Percentiles rank a stretch among this genome's conserved stretches.
phyloP scores from a whole-genome alignment of 2,113 vertebrate species.

The Lepisosteus oculatus region DNA sequence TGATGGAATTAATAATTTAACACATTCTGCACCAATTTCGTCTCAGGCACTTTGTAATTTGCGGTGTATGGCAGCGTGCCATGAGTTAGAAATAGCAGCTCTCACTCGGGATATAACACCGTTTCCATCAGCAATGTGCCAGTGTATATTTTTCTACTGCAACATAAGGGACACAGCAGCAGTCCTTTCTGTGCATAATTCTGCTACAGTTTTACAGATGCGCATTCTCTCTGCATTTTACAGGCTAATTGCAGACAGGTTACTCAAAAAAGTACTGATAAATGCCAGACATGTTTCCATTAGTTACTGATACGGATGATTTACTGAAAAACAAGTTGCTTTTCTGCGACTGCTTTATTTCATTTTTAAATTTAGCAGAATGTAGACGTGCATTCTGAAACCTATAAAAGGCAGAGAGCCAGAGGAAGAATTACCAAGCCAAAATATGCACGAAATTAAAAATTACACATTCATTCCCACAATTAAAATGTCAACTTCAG shows the following conservation, averaged over 20 bases:
- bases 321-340: too few relatives aligned
- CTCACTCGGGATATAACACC: neutral
- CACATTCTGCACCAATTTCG: neutral
- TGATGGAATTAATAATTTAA: neutral
- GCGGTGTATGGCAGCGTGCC: neutral
- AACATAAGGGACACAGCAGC: neutral
- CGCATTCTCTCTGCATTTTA: neutral
- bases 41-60: conserved; percentile 27
- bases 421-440: too few relatives aligned
- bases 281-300: neutral
- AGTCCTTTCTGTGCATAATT: neutral
- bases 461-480: too few relatives aligned
- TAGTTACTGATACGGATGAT: neutral
- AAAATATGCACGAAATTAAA: too few relatives aligned
- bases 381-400: too few relatives aligned
- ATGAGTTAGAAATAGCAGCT: neutral
- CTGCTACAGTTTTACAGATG: neutral
- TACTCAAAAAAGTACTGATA: neutral
- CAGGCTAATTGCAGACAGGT: neutral
- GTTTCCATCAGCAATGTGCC: neutral
- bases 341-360: too few relatives aligned
- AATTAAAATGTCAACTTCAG: neutral
- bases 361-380: too few relatives aligned
- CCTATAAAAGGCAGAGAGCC: too few relatives aligned
- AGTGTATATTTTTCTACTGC: neutral